phyloP scores from a whole-genome alignment of 2,113 vertebrate genomes.

The Protomyctophum bolini region DNA sequence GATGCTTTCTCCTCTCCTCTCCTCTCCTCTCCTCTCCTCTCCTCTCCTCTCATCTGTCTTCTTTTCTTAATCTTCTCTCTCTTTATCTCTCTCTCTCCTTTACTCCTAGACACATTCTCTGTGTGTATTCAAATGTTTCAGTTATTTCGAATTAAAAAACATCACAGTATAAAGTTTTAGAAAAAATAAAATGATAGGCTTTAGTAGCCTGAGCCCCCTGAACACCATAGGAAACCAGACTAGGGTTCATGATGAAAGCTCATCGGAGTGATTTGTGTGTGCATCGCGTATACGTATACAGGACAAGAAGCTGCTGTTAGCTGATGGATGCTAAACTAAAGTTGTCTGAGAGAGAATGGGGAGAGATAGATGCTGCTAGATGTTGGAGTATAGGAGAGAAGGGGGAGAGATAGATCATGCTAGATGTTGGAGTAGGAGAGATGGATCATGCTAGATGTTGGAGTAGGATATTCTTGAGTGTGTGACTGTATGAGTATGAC shows the following conservation, averaged over 20 bases:
- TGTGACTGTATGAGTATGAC: neutral
- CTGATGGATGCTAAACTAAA: slow-evolving; percentile 21
- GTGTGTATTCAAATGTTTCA: neutral
- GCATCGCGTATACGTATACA: slow-evolving; percentile 4
- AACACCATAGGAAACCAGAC: slow-evolving; percentile 60
- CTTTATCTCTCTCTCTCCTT: neutral
- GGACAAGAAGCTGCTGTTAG: slow-evolving; percentile 12
- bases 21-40: neutral
- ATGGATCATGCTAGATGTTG: neutral
- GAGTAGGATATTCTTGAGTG: neutral
- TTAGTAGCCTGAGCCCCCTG: slow-evolving; percentile 8
- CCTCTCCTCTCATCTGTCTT: neutral
- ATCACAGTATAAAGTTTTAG: neutral
- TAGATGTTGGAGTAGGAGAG: too few relatives aligned
- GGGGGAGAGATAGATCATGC: neutral
- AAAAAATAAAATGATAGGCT: neutral
- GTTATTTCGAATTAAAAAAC: too few relatives aligned
- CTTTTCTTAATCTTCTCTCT: neutral
- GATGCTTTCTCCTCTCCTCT: slow-evolving; percentile 46
- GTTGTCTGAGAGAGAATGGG: neutral
- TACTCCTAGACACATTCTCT: neutral
- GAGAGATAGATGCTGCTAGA: too few relatives aligned
- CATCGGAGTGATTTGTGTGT: slow-evolving; percentile 36
- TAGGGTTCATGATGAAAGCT: slow-evolving; percentile 34
- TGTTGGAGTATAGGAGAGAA: neutral